These are phyloP conservation scores for Cervus canadensis DNA, from an alignment of 2,113 vertebrate genomes.

Conservation along the genomic window DNA sequence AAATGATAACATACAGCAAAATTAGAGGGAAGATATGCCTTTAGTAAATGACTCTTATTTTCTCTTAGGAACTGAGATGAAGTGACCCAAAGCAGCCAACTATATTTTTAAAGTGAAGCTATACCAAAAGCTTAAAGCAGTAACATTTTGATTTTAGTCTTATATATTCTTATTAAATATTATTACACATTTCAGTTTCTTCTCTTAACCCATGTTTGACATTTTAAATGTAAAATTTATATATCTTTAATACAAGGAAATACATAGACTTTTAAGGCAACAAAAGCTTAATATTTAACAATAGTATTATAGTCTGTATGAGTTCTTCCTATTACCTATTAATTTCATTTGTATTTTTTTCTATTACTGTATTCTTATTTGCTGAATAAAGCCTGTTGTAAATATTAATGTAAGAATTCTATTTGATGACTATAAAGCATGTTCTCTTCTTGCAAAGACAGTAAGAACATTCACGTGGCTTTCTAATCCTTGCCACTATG, in stretches of 20 bases:
- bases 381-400: neutral
- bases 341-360: neutral
- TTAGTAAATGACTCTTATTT: constrained; percentile 35
- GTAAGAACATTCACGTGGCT: neutral
- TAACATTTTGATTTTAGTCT: neutral
- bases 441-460: neutral
- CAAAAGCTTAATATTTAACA: neutral
- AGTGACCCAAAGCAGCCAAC: constrained; percentile 42
- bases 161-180: neutral
- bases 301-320: neutral
- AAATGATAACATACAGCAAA: constrained; percentile 30
- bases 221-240: neutral
- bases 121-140: neutral
- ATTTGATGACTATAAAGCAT: neutral
- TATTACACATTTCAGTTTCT: neutral
- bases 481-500: neutral
- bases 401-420: neutral
- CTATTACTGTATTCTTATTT: neutral
- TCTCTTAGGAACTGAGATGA: neutral
- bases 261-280: neutral
- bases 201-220: neutral
- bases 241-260: neutral
- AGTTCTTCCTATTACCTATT: neutral
- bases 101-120: neutral
- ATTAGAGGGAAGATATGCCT: neutral